phyloP scores from a whole-genome alignment of 1,140 invertebrate genomes.

The Araneus ventricosus region DNA sequence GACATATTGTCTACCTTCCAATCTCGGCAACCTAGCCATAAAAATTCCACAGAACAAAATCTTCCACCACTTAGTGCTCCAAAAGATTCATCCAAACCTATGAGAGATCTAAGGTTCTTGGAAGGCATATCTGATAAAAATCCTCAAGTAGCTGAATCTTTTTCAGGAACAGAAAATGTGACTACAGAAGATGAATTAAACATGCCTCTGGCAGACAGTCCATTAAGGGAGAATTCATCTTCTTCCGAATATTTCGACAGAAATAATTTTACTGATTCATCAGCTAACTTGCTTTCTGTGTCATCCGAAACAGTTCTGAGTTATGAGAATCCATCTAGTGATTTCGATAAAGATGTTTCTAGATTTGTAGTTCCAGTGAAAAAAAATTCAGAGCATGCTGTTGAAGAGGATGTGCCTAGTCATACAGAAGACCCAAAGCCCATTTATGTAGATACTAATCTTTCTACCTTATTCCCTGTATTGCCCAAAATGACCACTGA shows the following conservation, averaged over 20 bases:
- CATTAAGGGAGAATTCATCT: not conserved
- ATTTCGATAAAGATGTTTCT: not conserved
- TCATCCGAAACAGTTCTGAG: conserved; percentile 65
- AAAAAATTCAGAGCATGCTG: conserved; percentile 18
- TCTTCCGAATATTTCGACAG: not conserved
- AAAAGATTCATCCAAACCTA: conserved; percentile 17
- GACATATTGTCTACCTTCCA: not conserved
- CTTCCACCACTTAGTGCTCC: not conserved
- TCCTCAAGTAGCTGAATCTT: not conserved
- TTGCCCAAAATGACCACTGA: conserved; percentile 10
- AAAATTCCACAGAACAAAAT: conserved; percentile 1
- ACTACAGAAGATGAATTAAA: not conserved
- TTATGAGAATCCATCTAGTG: conserved; percentile 25
- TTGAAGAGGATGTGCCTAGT: conserved; percentile 32
- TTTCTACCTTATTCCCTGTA: conserved; percentile 14
- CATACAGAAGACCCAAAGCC: conserved; percentile 17
- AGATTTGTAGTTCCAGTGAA: conserved; percentile 14
- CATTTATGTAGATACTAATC: not conserved
- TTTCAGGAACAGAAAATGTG: not conserved
- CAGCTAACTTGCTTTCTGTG: conserved; percentile 35
- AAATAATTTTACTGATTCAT: conserved; percentile 63
- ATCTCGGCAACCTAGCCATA: conserved; percentile 2
- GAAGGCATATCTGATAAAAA: not conserved
- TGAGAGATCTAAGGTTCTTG: conserved; percentile 43
- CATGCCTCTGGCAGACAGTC: not conserved